phyloP scores from a whole-genome alignment of 2,888 invertebrate genomes.

The Ceramica pisi region DNA sequence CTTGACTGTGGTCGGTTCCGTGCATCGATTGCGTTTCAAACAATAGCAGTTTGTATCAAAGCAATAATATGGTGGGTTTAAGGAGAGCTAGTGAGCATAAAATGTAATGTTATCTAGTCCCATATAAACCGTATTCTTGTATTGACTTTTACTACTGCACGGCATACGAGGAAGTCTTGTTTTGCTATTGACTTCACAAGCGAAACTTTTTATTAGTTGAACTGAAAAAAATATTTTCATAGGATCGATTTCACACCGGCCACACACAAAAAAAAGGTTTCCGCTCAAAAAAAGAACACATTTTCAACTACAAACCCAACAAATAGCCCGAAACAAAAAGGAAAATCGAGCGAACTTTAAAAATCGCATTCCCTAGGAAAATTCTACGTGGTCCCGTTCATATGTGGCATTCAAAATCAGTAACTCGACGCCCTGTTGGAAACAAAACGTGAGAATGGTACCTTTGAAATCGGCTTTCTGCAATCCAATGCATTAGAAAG shows the following conservation, averaged over 20 bases:
- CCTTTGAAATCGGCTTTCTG: constrained; percentile 83
- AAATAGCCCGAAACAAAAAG: constrained; percentile 31
- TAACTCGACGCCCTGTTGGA: constrained; percentile 75
- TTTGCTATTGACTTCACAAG: constrained; percentile 18
- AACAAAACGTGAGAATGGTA: constrained; percentile 82
- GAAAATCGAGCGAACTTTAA: constrained; percentile 47
- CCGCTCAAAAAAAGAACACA: constrained; percentile 20
- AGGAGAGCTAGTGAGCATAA: constrained; percentile 51
- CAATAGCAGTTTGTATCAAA: constrained; percentile 47
- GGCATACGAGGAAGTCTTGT: constrained; percentile 25
- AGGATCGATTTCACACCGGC: constrained; percentile 1
- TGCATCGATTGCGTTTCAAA: constrained; percentile 45
- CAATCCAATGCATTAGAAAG: constrained; percentile 82
- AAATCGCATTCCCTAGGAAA: constrained; percentile 56
- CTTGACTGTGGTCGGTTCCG: constrained; percentile 29
- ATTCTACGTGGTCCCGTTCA: constrained; percentile 63
- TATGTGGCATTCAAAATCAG: constrained; percentile 78
- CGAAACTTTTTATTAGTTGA: constrained; percentile 9
- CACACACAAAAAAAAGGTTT: constrained; percentile 14
- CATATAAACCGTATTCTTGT: constrained; percentile 49
- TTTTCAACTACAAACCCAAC: constrained; percentile 18
- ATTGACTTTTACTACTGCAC: constrained; percentile 52
- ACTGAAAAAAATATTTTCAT: constrained; percentile 13
- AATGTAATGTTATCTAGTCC: constrained; percentile 50
- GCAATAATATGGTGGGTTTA: constrained; percentile 49